Conservation (phyloP, 2,888 invertebrate genomes). For the Apodemia mormo region DNA sequence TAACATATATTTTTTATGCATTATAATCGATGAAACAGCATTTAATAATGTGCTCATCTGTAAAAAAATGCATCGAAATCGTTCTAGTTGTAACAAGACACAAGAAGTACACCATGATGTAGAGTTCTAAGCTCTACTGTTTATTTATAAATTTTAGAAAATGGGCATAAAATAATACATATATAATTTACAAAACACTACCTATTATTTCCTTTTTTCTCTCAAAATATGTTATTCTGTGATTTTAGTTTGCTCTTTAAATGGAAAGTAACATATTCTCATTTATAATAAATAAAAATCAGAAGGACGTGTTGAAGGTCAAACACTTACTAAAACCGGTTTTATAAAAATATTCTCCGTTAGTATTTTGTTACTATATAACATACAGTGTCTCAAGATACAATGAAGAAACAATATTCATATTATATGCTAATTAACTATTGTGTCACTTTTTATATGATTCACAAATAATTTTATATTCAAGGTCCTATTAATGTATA, state of each 20-base stretch:
- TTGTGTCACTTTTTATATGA: conserved; percentile 18
- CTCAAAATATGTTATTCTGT: too few relatives aligned
- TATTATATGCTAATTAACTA: conserved; percentile 7
- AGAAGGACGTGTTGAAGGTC: conserved; percentile 25
- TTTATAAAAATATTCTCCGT: conserved; percentile 17
- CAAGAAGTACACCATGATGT: too few relatives aligned
- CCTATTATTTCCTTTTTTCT: too few relatives aligned
- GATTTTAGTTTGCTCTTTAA: not conserved
- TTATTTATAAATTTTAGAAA: too few relatives aligned
- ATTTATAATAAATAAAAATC: conserved; percentile 21
- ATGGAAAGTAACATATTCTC: conserved; percentile 9
- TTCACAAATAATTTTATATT: conserved; percentile 18
- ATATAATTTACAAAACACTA: too few relatives aligned
- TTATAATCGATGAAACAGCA: too few relatives aligned
- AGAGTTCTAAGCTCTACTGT: too few relatives aligned
- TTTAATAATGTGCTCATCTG: too few relatives aligned
- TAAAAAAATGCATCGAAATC: too few relatives aligned
- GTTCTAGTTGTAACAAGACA: too few relatives aligned
- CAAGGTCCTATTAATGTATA: conserved; percentile 22
- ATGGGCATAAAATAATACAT: too few relatives aligned
- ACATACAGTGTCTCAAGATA: not conserved
- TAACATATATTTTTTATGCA: too few relatives aligned
- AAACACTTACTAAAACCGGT: conserved; percentile 20
- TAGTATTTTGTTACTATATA: conserved; percentile 14
- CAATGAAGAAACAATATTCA: conserved; percentile 12